Conservation (phyloP, 2,888 invertebrate genomes). For the Falcaria lacertinaria region DNA sequence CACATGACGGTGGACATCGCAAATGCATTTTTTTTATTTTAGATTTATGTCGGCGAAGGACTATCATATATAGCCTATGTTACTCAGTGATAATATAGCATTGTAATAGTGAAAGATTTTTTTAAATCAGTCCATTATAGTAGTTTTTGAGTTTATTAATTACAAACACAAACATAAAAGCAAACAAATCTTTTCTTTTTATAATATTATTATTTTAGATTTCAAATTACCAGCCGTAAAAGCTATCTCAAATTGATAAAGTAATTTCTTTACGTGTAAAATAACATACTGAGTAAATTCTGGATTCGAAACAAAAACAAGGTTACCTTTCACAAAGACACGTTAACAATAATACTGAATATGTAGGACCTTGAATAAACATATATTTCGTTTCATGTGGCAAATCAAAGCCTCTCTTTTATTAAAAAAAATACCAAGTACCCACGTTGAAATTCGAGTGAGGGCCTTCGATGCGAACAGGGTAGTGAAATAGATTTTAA, state of each 20-base stretch:
- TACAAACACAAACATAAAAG: too few relatives aligned
- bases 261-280: not conserved
- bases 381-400: slow-evolving; percentile 18
- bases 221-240: too few relatives aligned
- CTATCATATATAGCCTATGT: too few relatives aligned
- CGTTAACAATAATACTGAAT: slow-evolving; percentile 1
- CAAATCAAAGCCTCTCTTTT: slow-evolving; percentile 25
- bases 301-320: not conserved
- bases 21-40: too few relatives aligned
- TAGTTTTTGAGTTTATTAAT: too few relatives aligned
- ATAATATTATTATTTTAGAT: too few relatives aligned
- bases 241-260: not conserved
- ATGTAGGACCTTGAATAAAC: slow-evolving; percentile 7
- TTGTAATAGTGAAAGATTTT: too few relatives aligned
- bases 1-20: too few relatives aligned
- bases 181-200: too few relatives aligned
- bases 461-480: slow-evolving; percentile 19
- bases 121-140: too few relatives aligned
- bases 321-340: not conserved
- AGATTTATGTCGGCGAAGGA: too few relatives aligned
- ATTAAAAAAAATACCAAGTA: slow-evolving; percentile 29
- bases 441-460: slow-evolving; percentile 22
- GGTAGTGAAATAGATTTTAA: slow-evolving; percentile 48
- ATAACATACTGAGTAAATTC: not conserved
- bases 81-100: too few relatives aligned